These are phyloP conservation scores for Suillia variegata DNA, from an alignment of 2,888 invertebrate species.

Conservation along the genomic window DNA sequence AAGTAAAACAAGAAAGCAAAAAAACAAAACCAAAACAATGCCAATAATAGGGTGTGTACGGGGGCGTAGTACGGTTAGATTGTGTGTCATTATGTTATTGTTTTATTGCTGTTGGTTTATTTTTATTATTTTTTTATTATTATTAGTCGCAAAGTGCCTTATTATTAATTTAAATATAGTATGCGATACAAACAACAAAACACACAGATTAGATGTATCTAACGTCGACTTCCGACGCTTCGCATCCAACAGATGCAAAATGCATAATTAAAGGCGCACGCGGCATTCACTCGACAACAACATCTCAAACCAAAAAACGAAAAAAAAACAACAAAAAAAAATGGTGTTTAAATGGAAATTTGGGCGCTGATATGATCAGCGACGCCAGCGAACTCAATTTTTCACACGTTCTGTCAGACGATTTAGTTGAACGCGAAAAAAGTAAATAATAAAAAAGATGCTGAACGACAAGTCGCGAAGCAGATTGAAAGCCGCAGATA, in stretches of 20 bases:
- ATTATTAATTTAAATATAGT: conserved; percentile 15
- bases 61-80: not conserved
- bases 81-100: not conserved
- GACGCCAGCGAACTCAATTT: not conserved
- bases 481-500: conserved; percentile 36
- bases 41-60: not conserved
- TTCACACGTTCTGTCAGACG: conserved; percentile 16
- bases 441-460: not conserved
- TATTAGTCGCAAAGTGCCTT: conserved; percentile 9
- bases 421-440: not conserved
- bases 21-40: not conserved
- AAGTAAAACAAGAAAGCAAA: no score
- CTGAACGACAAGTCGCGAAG: not conserved
- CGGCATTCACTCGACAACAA: not conserved
- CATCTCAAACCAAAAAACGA: not conserved
- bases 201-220: no score
- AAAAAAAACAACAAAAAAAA: not conserved
- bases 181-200: not conserved
- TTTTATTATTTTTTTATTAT: not conserved
- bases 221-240: no score
- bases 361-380: not conserved
- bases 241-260: not conserved
- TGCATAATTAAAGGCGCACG: conserved; percentile 5
- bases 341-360: conserved; percentile 4
- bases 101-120: no score